Evolutionary conservation across 2,797 vertebrate genomes (phyloP), one percentile per base, ranked within the genome.

Genomic region (Sebastes itinus): DNA sequence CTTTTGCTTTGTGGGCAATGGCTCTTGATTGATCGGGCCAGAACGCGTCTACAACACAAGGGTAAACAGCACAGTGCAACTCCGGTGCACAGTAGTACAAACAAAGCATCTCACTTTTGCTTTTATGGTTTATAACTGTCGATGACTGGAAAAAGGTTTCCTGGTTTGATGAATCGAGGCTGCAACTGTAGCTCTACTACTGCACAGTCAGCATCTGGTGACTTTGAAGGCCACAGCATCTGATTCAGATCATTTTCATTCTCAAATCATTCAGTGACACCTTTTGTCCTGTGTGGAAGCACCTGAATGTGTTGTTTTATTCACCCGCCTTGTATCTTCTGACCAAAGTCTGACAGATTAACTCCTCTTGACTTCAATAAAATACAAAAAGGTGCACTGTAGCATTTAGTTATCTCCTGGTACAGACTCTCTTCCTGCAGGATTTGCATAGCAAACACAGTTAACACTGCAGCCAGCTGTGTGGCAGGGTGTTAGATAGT

Each of bases 401-500:
- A 78, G 76, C 33, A 62, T 38, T 71, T 77, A 65, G 18, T 72
- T n/a, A 82, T 72, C 46, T 75, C 75, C 62, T 14, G 25, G 23
- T 32, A 54, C 27, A 63, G 58, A 52, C n/a, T 55, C 42, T 56
- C 54, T 58, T 16, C 63, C 32, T 23, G 67, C 42, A 64, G 28
- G 46, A 84, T 80, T 67, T 88, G 73, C 71, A 78, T 80, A 79
- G 55, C 54, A 71, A 83, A 85, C 62, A 75, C 20, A 46, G 68
- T 54, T 63, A 52, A 38, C 42, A 23, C 42, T 67, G 65, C 55
- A 76, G 71, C 22, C 73, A 81, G 68, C 70, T 86, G 81, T 28
- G 27, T 22, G 23, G 54, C 16, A 23, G 32, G 33, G 23, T 56
- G 49, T 38, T 62, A 22, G 22, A 77, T 28, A 58, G 59, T 13